Evolutionary conservation across 2,888 invertebrate species (phyloP).

Genomic region (Neoaliturus tenellus): DNA sequence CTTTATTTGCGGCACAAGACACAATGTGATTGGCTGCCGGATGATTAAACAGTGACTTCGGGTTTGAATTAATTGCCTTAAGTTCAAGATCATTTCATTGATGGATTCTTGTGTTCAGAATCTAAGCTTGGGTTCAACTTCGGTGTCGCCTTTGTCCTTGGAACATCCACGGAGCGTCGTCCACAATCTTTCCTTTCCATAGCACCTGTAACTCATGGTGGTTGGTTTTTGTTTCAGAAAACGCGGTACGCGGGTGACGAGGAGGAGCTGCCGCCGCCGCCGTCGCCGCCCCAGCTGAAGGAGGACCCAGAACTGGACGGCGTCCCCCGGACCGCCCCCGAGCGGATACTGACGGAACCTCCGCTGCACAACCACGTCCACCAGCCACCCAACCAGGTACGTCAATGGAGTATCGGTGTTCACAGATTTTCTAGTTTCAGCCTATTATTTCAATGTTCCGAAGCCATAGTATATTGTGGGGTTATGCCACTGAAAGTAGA

Average conservation of each 20-base stretch:
- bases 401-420: background rate
- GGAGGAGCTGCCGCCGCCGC: conserved; percentile 75
- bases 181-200: too few species aligned
- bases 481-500: background rate
- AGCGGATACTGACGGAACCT: conserved; percentile 56
- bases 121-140: too few species aligned
- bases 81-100: too few species aligned
- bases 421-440: background rate
- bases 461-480: background rate
- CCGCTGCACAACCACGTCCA: conserved; percentile 35
- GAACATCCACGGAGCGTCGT: too few species aligned
- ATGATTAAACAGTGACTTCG: too few species aligned
- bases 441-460: background rate
- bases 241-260: conserved; percentile 74
- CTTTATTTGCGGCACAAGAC: too few species aligned
- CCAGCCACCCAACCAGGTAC: conserved; percentile 50
- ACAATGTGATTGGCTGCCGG: too few species aligned
- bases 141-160: too few species aligned
- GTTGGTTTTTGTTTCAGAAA: conserved; percentile 73
- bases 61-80: too few species aligned
- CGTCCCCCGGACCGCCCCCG: conserved; percentile 68
- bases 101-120: too few species aligned
- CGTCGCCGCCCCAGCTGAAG: conserved; percentile 73
- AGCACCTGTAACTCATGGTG: too few species aligned
- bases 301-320: conserved; percentile 71